phyloP scores from a whole-genome alignment of 1,140 invertebrate species.

The Trachymyrmex septentrionalis region DNA sequence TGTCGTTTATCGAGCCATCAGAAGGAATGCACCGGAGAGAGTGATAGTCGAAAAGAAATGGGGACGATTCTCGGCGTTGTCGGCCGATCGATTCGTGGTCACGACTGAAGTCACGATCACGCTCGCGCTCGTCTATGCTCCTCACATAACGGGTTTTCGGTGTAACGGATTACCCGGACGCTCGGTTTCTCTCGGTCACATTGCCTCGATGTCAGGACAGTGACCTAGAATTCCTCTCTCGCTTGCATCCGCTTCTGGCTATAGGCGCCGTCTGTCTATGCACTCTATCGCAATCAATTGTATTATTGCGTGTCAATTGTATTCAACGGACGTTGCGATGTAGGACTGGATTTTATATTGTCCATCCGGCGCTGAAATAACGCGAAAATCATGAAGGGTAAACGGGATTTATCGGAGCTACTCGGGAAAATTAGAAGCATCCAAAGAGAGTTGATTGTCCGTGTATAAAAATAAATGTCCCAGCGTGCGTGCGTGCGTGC shows the following conservation, averaged over 20 bases:
- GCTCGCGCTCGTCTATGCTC: conserved; percentile 39
- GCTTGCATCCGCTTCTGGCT: conserved; percentile 75
- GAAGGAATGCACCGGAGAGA: not conserved
- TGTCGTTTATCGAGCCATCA: not conserved
- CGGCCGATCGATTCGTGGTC: conserved; percentile 24
- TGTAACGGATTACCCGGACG: conserved; percentile 81
- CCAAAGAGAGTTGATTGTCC: too few relatives aligned
- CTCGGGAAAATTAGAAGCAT: too few relatives aligned
- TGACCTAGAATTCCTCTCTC: conserved; percentile 82
- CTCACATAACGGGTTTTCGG: conserved; percentile 82
- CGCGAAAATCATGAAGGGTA: too few relatives aligned
- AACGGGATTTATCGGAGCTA: too few relatives aligned
- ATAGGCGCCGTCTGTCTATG: not conserved
- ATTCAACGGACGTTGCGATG: too few relatives aligned
- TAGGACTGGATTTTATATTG: not conserved
- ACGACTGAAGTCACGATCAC: conserved; percentile 43
- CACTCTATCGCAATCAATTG: not conserved
- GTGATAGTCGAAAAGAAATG: conserved; percentile 43
- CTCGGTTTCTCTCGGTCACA: conserved; percentile 80
- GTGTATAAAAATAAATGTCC: too few relatives aligned
- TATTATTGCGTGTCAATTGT: too few relatives aligned
- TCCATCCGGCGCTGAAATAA: too few relatives aligned
- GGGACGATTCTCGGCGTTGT: not conserved
- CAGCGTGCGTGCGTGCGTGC: too few relatives aligned
- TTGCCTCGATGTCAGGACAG: conserved; percentile 81